A percentile compares a stretch with the other conserved stretches of the same genome.
These are phyloP conservation scores for Petrocephalus schoutedeni DNA, from an alignment of 2,797 vertebrate genomes.

Conservation along the genomic window DNA sequence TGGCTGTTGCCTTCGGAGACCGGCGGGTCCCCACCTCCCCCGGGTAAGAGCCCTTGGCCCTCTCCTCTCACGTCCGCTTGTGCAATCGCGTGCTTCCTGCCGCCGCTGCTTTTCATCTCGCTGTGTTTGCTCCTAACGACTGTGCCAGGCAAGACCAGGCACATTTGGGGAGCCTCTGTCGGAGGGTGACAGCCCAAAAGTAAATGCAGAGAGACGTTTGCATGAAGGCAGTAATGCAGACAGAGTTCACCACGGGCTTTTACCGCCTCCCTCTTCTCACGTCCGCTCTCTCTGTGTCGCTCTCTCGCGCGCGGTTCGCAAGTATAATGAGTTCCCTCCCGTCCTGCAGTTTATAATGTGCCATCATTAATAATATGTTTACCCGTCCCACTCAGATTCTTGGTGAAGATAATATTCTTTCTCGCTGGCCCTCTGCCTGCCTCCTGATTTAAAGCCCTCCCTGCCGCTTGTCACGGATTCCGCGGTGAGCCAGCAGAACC, in stretches of 20 bases:
- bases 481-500: conserved; percentile 24
- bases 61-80: conserved; percentile 7
- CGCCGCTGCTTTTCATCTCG: neutral
- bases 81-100: conserved; percentile 13
- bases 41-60: conserved; percentile 39
- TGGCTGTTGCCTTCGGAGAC: neutral
- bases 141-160: conserved; percentile 30
- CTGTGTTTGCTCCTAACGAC: conserved; percentile 16
- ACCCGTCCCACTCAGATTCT: conserved; percentile 22
- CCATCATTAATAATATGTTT: conserved; percentile 27
- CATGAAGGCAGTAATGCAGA: conserved; percentile 11
- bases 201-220: conserved; percentile 4
- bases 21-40: neutral
- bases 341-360: conserved; percentile 16
- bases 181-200: conserved; percentile 3
- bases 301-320: neutral
- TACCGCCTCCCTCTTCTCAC: neutral
- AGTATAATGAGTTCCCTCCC: conserved; percentile 18
- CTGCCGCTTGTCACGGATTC: conserved; percentile 23
- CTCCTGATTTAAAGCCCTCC: conserved; percentile 21
- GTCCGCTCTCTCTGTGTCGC: neutral
- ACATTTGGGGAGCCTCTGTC: neutral
- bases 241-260: conserved; percentile 12
- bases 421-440: conserved; percentile 25
- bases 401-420: conserved; percentile 23